These are phyloP conservation scores for Cosmia pyralina DNA, from an alignment of 2,888 invertebrate species.

Conservation along the genomic window DNA sequence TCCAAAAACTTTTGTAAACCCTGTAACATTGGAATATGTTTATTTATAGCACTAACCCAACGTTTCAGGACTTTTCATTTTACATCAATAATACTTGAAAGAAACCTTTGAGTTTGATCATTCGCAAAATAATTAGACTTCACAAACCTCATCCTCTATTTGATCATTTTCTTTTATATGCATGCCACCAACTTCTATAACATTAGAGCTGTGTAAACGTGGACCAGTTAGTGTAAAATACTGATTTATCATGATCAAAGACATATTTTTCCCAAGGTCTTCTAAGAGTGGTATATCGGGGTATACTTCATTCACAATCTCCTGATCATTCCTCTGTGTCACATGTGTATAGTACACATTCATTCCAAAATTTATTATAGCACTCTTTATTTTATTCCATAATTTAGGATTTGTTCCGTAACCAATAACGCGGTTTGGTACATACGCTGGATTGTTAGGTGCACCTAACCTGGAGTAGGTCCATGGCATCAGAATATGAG, in stretches of 20 bases:
- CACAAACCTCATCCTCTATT: slow-evolving; percentile 48
- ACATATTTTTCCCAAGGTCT: slow-evolving; percentile 69
- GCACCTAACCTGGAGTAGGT: slow-evolving; percentile 89
- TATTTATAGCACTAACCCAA: neutral
- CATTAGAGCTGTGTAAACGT: slow-evolving; percentile 82
- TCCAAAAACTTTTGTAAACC: slow-evolving; percentile 85
- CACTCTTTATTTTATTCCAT: slow-evolving; percentile 83
- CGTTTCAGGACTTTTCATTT: neutral
- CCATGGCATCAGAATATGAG: slow-evolving; percentile 90
- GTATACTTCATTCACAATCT: slow-evolving; percentile 65
- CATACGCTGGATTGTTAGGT: slow-evolving; percentile 89
- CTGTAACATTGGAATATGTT: slow-evolving; percentile 46
- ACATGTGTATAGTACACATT: slow-evolving; percentile 67
- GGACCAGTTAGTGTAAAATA: slow-evolving; percentile 88
- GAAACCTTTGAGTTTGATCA: neutral
- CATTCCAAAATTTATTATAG: slow-evolving; percentile 70
- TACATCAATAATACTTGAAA: neutral
- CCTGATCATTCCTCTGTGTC: slow-evolving; percentile 69
- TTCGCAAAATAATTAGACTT: neutral
- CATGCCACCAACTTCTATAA: slow-evolving; percentile 89
- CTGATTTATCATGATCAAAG: slow-evolving; percentile 82
- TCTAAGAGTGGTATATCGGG: slow-evolving; percentile 71
- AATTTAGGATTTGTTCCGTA: slow-evolving; percentile 81
- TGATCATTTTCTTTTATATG: slow-evolving; percentile 37
- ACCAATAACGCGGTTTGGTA: slow-evolving; percentile 89